Base-by-base conservation (phyloP, 2,797 vertebrate genomes). In the Fistularia commersonii region DNA sequence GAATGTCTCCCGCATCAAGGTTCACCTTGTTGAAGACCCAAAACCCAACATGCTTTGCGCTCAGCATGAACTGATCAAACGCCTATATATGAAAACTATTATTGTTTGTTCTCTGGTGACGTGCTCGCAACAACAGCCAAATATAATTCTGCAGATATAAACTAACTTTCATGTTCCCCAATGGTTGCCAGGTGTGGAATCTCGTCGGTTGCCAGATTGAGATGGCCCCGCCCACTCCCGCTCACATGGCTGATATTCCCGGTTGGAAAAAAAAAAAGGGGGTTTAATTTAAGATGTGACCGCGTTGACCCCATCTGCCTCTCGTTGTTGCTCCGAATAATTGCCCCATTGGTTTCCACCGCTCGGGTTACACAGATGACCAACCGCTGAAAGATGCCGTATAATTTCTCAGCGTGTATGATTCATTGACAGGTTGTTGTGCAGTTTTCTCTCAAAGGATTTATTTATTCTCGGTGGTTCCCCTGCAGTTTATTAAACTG, bases 331-430 rank as follows among this genome's bases (percentile, higher is more conserved):
- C 54, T 72, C 68, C 78, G 77, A 80, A 79, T 84, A 78, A 81
- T 57, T 57, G 46, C 62, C 66, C 63, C 53, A 54, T 74, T 61
- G 66, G 44, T 36, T 66, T 77, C 51, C 44, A 60, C 61, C 54
- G 46, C 41, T n/a, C 64, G 63, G 58, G 78, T 83, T 66, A 70
- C 69, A 69, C 61, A 76, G 73, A 88, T 88, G 83, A 77, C 66
- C 67, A 77, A 44, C 77, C 81, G 86, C 47, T 85, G 85, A 89
- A 78, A 85, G 86, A 86, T 11, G 31, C 53, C 51, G 42, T 63
- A 47, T 53, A 68, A 68, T 60, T 58, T 48, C 62, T 72, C 64
- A 66, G 48, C 68, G 61, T 66, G 45, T 70, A n/a, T 55, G 59
- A 59, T 55, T 77, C 48, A 51, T 46, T 69, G 62, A 81, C 76